Conservation (phyloP, 2,113 vertebrate species). For the Anguilla rostrata region DNA sequence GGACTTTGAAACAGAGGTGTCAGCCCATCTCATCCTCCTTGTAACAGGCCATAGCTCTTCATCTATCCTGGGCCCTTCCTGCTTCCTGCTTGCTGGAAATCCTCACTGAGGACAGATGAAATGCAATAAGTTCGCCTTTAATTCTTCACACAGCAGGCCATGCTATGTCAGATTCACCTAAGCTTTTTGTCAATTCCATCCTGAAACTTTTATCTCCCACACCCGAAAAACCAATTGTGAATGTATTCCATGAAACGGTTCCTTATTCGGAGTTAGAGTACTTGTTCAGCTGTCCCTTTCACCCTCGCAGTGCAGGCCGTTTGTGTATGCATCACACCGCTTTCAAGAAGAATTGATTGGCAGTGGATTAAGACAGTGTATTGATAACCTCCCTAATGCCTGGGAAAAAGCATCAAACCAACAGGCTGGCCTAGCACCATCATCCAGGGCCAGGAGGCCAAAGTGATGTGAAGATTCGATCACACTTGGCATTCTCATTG, state of each 20-base stretch:
- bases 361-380: slow-evolving; percentile 68
- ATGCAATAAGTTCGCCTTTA: too few relatives aligned
- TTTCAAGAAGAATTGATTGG: slow-evolving; percentile 71
- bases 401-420: slow-evolving; percentile 73
- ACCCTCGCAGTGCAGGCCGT: slow-evolving; percentile 41
- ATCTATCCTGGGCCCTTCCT: too few relatives aligned
- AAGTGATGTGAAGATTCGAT: background rate
- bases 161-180: too few relatives aligned
- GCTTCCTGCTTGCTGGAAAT: too few relatives aligned
- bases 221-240: slow-evolving; percentile 49
- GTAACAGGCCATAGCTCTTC: background rate
- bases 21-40: too few relatives aligned
- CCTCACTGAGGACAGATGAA: too few relatives aligned
- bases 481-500: background rate
- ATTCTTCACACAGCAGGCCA: too few relatives aligned
- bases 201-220: slow-evolving; percentile 45
- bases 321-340: slow-evolving; percentile 74
- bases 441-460: background rate
- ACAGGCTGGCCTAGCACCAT: background rate
- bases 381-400: slow-evolving; percentile 69
- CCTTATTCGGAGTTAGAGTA: slow-evolving; percentile 50
- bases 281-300: slow-evolving; percentile 55
- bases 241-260: slow-evolving; percentile 50
- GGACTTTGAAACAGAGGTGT: too few relatives aligned
- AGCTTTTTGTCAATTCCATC: slow-evolving; percentile 14